Evolutionary conservation across 2,797 vertebrate species (phyloP).

Genomic region (Hippocampus kuda): DNA sequence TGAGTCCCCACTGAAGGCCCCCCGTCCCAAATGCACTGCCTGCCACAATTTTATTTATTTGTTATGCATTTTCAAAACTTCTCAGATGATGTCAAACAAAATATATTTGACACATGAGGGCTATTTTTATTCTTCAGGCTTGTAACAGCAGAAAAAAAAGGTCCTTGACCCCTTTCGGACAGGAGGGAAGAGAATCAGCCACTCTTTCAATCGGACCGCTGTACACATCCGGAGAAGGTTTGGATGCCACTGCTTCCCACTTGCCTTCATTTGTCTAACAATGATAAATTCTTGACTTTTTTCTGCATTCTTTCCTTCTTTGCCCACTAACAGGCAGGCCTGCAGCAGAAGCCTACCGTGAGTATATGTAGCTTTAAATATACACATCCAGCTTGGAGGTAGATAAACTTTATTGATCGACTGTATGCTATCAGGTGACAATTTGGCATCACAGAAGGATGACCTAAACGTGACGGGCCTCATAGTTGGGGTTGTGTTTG

Average conservation of each 20-base stretch:
- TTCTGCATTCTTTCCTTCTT: slow-evolving; percentile 1
- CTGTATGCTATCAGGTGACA: slow-evolving; percentile 26
- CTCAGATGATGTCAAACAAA: background rate
- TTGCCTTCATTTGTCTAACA: background rate
- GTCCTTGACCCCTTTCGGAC: slow-evolving; percentile 46
- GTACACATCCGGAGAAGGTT: slow-evolving; percentile 43
- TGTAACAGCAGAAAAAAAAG: slow-evolving; percentile 55
- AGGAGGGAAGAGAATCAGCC: slow-evolving; percentile 43
- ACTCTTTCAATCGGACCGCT: slow-evolving; percentile 62
- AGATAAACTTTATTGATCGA: background rate
- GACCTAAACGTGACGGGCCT: slow-evolving; percentile 37
- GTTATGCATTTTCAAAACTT: too few species aligned
- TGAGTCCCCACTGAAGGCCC: too few species aligned
- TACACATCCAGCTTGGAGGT: background rate
- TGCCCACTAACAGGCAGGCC: slow-evolving; percentile 14
- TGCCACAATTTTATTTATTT: too few species aligned
- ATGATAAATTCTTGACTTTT: background rate
- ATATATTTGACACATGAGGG: background rate
- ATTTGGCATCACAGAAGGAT: slow-evolving; percentile 1
- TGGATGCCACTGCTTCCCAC: background rate
- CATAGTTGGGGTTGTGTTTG: slow-evolving; percentile 53
- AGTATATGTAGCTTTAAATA: slow-evolving; percentile 22
- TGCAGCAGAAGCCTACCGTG: slow-evolving; percentile 32
- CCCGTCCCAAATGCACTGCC: too few species aligned
- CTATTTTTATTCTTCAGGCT: slow-evolving; percentile 31